These are phyloP conservation scores for Chaetogeoica ovagalla DNA, from an alignment of 2,888 invertebrate genomes.

Conservation along the genomic window DNA sequence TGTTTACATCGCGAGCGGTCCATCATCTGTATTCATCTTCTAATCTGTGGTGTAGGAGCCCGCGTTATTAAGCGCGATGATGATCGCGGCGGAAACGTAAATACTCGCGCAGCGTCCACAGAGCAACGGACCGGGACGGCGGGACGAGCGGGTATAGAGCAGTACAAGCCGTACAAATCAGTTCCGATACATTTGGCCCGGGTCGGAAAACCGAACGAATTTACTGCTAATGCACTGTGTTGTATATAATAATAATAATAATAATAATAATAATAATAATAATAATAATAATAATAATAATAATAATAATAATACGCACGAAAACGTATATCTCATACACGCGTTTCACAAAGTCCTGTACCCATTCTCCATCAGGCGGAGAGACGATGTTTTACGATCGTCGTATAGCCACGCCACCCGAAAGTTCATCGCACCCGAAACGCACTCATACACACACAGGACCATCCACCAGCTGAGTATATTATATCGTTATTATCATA, in stretches of 20 bases:
- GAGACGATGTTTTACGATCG: slow-evolving; percentile 12
- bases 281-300: too few relatives aligned
- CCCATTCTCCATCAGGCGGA: slow-evolving; percentile 10
- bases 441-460: not conserved
- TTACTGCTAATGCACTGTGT: slow-evolving; percentile 34
- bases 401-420: not conserved
- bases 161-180: slow-evolving; percentile 25
- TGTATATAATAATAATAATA: not conserved
- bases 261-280: not conserved
- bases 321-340: too few relatives aligned
- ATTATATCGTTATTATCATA: too few relatives aligned
- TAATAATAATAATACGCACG: not conserved
- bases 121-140: too few relatives aligned
- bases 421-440: slow-evolving; percentile 39
- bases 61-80: too few relatives aligned
- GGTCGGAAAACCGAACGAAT: slow-evolving; percentile 41
- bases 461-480: not conserved
- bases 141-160: too few relatives aligned
- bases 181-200: slow-evolving; percentile 43
- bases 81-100: too few relatives aligned
- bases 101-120: too few relatives aligned
- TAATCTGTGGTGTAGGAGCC: too few relatives aligned
- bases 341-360: not conserved
- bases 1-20: too few relatives aligned
- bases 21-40: too few relatives aligned